Base-by-base conservation (phyloP, 35 echinoderm and acorn worm species). In the Lytechinus pictus region DNA sequence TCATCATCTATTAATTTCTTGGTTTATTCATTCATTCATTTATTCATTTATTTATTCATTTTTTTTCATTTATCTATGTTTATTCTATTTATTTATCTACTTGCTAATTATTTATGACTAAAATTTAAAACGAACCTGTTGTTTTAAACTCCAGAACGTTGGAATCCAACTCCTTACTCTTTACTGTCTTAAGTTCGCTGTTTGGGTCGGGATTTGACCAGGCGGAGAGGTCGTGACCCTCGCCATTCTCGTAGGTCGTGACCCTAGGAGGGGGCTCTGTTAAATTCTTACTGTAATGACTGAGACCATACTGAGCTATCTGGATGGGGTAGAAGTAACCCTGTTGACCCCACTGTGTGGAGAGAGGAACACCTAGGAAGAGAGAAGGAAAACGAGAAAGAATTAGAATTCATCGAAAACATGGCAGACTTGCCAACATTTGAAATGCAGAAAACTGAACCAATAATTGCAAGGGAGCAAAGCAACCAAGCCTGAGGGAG, bases 281-380 rank as follows among this genome's bases (percentile, higher is more conserved):
- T 6, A 99, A 94, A 57, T 99, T 99, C 92, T 99, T 99, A 87
- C 98, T 98, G 98, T 97, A 99, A 94, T 99, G 98, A 91, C 97
- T 99, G 54, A 99, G 93, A 72, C 98, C 98, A 97, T 98, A 99
- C 95, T 99, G 98, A 29, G 97, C 95, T 44, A 99, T 95, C 89
- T 99, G 98, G 86, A 99, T 99, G 27, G 98, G 97, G 57, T 99
- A 99, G 95, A 98, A 99, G 95, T 99, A 99, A 24, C 98, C 97
- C 86, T 98, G 96, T 12, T 95, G 95, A 12, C 94, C 98, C 98
- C 98, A 99, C 86, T 99, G 98, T 21, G 96, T 99, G 11, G 98
- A 98, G 53, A 99, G 95, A 28, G 98, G 98, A 53, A 99, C 98
- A 96, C 98, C 98, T 99, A 66, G 8, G 94, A 14, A 95, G 5